phyloP scores from a whole-genome alignment of 2,888 invertebrate species.

The Disparrhopalites patrizii region DNA sequence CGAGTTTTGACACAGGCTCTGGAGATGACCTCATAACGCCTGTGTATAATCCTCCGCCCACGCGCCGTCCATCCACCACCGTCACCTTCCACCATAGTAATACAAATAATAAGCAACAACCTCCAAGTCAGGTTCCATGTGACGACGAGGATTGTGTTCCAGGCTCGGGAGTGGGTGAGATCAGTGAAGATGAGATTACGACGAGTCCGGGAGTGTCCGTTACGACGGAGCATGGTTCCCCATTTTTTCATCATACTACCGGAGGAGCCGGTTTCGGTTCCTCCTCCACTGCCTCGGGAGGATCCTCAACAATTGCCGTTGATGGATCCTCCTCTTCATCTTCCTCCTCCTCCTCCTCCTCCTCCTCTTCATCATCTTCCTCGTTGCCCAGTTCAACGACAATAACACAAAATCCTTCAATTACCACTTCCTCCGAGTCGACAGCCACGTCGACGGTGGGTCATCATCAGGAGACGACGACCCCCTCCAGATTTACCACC shows the following conservation, averaged over 20 bases:
- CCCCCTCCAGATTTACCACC: slow-evolving; percentile 44
- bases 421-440: slow-evolving; percentile 28
- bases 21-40: slow-evolving; percentile 69
- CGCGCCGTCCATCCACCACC: slow-evolving; percentile 61
- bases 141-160: slow-evolving; percentile 72
- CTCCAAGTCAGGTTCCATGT: slow-evolving; percentile 55
- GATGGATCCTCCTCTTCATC: slow-evolving; percentile 8
- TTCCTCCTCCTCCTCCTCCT: slow-evolving; percentile 19
- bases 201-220: slow-evolving; percentile 39
- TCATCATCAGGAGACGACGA: slow-evolving; percentile 46
- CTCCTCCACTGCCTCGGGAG: slow-evolving; percentile 16
- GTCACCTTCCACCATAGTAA: slow-evolving; percentile 18
- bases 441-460: slow-evolving; percentile 22
- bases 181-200: slow-evolving; percentile 58
- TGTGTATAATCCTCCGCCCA: slow-evolving; percentile 76
- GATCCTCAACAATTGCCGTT: background rate
- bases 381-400: slow-evolving; percentile 34
- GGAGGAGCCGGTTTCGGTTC: slow-evolving; percentile 1
- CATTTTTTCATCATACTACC: background rate
- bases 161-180: slow-evolving; percentile 52
- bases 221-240: slow-evolving; percentile 11
- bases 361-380: slow-evolving; percentile 31
- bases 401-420: slow-evolving; percentile 43
- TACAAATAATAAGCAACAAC: slow-evolving; percentile 33
- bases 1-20: slow-evolving; percentile 74